These are phyloP conservation scores for Volucella zonaria DNA, from an alignment of 2,888 invertebrate genomes.

Conservation along the genomic window DNA sequence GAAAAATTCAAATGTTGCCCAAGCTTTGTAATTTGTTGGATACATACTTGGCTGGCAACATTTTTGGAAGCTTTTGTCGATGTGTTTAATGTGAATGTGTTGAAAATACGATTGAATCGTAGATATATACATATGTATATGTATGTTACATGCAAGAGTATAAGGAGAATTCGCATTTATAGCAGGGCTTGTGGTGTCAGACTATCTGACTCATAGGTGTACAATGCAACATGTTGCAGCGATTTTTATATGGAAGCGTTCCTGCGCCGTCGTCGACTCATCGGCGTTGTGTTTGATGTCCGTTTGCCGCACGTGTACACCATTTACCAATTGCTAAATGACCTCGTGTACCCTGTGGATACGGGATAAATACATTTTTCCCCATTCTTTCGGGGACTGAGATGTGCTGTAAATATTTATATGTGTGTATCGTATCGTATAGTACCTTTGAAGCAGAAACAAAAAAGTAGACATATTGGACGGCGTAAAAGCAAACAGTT, in stretches of 20 bases:
- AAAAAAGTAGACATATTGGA: constrained; percentile 5
- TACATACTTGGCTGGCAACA: constrained; percentile 22
- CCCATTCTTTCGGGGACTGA: constrained; percentile 2
- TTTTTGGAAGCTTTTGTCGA: constrained; percentile 8
- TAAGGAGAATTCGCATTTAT: not conserved
- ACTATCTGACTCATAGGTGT: too few relatives aligned
- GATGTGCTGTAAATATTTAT: constrained; percentile 38
- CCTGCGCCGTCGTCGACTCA: constrained; percentile 58
- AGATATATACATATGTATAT: not conserved
- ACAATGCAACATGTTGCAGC: constrained; percentile 34
- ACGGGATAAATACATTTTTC: constrained; percentile 17
- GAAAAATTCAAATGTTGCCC: constrained; percentile 18
- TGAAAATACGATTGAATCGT: not conserved
- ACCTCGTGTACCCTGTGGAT: constrained; percentile 43
- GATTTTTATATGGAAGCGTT: constrained; percentile 10
- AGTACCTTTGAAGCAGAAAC: not conserved
- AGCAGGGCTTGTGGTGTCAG: too few relatives aligned
- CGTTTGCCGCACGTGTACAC: constrained; percentile 69
- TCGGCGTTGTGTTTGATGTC: constrained; percentile 57
- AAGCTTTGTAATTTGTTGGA: constrained; percentile 37
- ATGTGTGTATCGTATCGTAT: too few relatives aligned
- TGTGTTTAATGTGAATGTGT: constrained; percentile 7
- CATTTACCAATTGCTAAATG: constrained; percentile 57
- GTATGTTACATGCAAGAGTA: not conserved
- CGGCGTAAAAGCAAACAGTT: constrained; percentile 38